Base-by-base conservation (phyloP, 2,888 invertebrate genomes). In the Leptogaster cylindrica region DNA sequence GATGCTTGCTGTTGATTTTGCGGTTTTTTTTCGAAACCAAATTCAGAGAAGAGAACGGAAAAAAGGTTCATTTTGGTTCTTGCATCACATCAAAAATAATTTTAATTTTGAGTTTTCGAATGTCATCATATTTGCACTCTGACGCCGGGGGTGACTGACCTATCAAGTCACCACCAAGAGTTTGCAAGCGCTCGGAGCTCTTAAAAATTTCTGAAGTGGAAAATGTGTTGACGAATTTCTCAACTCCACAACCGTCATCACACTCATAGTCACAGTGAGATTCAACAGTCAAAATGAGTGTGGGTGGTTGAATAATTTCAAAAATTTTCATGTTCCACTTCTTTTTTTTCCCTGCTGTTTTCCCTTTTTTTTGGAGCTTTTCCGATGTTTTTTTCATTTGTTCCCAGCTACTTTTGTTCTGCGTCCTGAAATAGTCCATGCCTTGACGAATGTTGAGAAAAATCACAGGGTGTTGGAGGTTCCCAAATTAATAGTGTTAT, bases 221-320 rank as follows among this genome's bases (percentile, higher is more conserved):
- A 55, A 55, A 55, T 55, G 55, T 55, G 55, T 55, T 55, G 55
- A 55, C 55, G 36, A 55, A 55, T 55, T 55, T 55, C 55, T n/a
- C 55, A 36, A 36, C 39, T 55, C 31, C 23, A 18, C 52, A 33
- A 55, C 23, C 39, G 33, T 23, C 55, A 18, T 36, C 36, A 20
- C 55, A 55, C 55, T 55, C 55, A 33, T 7, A 23, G 18, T 16
- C 36, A 36, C 12, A 55, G 55, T 16, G 55, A 55, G 23, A 36
- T 23, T 39, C 39, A 55, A 36, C 55, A 55, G 55, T 20, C 36
- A 55, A n/a, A 16, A 14, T 55, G 55, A 55, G 12, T 39, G 55
- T 55, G 52, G 52, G 52, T 52, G 52, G 33, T 33, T 52, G 52
- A 52, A 52, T 31, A 39, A 55, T 55, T 55, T 20, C 12, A 12